Evolutionary conservation across 2,888 invertebrate species (phyloP).

Genomic region (Peribatodes rhomboidaria): DNA sequence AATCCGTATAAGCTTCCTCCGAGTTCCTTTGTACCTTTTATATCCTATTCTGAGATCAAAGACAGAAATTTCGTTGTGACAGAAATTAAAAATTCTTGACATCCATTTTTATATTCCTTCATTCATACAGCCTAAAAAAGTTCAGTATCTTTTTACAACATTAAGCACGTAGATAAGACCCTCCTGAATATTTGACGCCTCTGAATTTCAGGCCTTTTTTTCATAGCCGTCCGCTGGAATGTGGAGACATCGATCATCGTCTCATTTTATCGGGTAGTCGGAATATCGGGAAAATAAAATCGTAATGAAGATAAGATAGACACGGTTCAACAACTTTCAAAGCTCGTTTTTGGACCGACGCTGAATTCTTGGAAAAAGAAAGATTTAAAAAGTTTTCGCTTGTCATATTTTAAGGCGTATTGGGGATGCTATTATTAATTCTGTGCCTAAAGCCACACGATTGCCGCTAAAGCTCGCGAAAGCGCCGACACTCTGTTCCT

Average conservation of each 20-base stretch:
- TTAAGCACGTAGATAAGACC: constrained; percentile 11
- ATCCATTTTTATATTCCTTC: background rate
- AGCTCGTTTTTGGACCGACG: background rate
- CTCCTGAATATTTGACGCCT: constrained; percentile 5
- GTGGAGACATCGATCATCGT: constrained; percentile 18
- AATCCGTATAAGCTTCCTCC: no score
- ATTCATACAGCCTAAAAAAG: background rate
- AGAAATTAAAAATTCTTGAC: background rate
- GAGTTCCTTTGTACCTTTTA: no score
- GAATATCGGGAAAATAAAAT: constrained; percentile 17
- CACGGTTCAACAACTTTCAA: constrained; percentile 6
- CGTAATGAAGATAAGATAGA: constrained; percentile 14
- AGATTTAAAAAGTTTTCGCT: no score
- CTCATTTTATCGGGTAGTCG: constrained; percentile 3
- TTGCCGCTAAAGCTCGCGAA: no score
- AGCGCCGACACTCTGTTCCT: no score
- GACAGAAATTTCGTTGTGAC: no score
- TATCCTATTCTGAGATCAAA: no score
- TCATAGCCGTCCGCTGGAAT: constrained; percentile 3
- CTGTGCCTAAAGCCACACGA: no score
- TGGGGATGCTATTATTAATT: no score
- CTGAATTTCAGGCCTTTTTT: constrained; percentile 2
- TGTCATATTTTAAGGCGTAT: no score
- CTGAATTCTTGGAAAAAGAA: no score
- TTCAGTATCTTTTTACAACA: constrained; percentile 5